Conservation (phyloP, 2,888 invertebrate species). For the Loripinus fragilis region DNA sequence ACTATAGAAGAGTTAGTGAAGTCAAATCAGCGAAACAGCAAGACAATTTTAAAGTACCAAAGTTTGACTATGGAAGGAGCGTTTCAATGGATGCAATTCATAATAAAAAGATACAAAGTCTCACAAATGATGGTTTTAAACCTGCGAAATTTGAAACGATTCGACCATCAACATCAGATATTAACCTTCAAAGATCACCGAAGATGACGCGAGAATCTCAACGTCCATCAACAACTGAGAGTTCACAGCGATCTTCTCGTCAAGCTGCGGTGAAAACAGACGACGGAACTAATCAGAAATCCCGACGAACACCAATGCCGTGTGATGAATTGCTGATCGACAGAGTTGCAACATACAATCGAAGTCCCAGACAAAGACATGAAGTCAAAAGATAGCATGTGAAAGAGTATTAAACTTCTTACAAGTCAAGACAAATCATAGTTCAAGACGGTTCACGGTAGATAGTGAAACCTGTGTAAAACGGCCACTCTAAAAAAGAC, state of each 20-base stretch:
- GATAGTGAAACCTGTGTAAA: too few species aligned
- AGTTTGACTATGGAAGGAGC: background rate
- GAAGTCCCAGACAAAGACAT: slow-evolving; percentile 22
- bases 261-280: background rate
- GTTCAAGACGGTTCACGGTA: too few species aligned
- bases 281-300: background rate
- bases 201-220: background rate
- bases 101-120: background rate
- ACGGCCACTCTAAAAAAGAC: too few species aligned
- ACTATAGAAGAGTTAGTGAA: background rate
- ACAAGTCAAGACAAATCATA: too few species aligned
- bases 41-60: background rate
- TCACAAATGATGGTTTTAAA: background rate
- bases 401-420: too few species aligned
- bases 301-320: background rate
- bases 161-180: slow-evolving; percentile 3
- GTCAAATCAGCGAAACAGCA: background rate
- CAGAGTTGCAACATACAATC: slow-evolving; percentile 34
- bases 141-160: background rate
- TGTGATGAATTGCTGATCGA: slow-evolving; percentile 38
- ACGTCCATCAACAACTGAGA: slow-evolving; percentile 3
- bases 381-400: background rate
- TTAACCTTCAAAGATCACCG: background rate
- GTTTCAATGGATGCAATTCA: background rate
- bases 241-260: background rate